Evolutionary conservation across 2,113 vertebrate species (phyloP).

Genomic region (Toxotes jaculatrix): DNA sequence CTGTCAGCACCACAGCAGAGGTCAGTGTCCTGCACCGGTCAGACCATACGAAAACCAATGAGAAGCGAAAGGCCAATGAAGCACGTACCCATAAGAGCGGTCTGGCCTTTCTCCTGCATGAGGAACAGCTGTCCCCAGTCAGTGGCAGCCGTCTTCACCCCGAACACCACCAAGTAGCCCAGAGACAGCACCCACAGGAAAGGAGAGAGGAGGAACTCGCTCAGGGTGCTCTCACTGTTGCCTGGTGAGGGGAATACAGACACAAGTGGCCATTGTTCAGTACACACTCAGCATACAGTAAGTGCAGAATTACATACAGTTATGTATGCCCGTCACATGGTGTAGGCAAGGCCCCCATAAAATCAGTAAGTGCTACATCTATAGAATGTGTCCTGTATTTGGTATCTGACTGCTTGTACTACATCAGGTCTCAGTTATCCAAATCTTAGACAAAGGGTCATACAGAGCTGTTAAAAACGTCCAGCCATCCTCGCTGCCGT

Average conservation of each 20-base stretch:
- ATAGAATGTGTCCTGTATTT: neutral
- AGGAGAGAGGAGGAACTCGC: slow-evolving; percentile 92
- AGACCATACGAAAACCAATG: neutral
- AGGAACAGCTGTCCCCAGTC: slow-evolving; percentile 99
- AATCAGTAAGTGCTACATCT: too few relatives aligned
- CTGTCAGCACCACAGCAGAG: slow-evolving; percentile 72
- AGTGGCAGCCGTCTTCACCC: slow-evolving; percentile 95
- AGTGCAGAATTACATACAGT: neutral
- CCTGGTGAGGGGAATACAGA: slow-evolving; percentile 52
- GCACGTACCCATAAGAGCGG: slow-evolving; percentile 89
- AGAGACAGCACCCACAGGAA: slow-evolving; percentile 97
- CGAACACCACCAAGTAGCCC: slow-evolving; percentile 95
- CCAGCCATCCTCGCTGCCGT: too few relatives aligned
- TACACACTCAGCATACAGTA: neutral
- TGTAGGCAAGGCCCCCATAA: too few relatives aligned
- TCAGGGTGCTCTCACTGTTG: slow-evolving; percentile 87
- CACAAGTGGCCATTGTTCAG: neutral
- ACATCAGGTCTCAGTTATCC: neutral
- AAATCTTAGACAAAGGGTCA: neutral
- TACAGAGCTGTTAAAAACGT: neutral
- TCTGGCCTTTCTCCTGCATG: slow-evolving; percentile 97
- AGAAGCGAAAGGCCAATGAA: neutral
- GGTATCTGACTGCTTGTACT: neutral
- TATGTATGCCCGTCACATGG: neutral
- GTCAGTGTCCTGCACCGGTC: slow-evolving; percentile 12